These are phyloP conservation scores for Meghimatium bilineatum DNA, from an alignment of 2,888 invertebrate species.

Conservation along the genomic window DNA sequence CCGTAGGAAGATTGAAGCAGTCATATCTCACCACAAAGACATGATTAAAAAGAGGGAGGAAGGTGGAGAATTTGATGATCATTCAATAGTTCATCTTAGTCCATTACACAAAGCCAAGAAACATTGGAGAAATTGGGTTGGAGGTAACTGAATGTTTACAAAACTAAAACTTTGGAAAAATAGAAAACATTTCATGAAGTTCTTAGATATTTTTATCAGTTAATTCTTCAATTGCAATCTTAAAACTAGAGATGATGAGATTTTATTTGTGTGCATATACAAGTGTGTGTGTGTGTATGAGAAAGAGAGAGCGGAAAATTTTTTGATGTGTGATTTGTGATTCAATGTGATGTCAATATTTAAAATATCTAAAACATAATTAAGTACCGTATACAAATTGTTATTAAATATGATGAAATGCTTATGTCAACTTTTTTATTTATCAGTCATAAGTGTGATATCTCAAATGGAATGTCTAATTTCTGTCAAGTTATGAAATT, in stretches of 20 bases:
- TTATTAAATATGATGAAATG: no score
- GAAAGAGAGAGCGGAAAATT: no score
- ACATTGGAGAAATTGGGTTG: constrained; percentile 62
- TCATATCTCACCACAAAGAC: constrained; percentile 49
- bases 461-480: no score
- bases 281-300: not conserved
- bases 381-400: no score
- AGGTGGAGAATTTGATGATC: constrained; percentile 27
- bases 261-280: no score
- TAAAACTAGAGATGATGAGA: not conserved
- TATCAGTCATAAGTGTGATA: no score
- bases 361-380: no score
- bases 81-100: constrained; percentile 50
- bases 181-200: no score
- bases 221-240: not conserved
- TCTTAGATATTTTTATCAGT: not conserved
- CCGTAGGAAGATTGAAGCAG: constrained; percentile 51
- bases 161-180: not conserved
- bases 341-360: no score
- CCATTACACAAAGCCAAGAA: constrained; percentile 56
- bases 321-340: no score
- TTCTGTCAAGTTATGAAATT: not conserved
- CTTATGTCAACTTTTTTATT: no score
- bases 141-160: constrained; percentile 53
- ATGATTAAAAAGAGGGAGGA: constrained; percentile 37